Base-by-base conservation (phyloP, 2,888 invertebrate species). In the Onchidella celtica region DNA sequence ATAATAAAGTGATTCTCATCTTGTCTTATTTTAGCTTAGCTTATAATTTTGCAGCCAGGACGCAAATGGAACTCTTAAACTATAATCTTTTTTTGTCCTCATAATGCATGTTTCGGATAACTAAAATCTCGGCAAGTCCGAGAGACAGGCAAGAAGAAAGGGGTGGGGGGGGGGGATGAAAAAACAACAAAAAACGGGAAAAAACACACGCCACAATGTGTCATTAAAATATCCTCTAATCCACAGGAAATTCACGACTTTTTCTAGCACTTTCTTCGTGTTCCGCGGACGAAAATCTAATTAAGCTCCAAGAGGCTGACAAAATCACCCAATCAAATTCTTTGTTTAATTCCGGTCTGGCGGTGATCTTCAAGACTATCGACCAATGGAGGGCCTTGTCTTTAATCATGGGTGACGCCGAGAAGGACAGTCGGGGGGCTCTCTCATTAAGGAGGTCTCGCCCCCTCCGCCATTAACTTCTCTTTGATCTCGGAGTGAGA, bases 261-360 rank as follows among this genome's bases (percentile, higher is more conserved):
- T 40, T 17, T 29, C 27, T 27, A 47, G 21, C 70, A 55, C 32
- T 47, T 47, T 70, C 40, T 55, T 11, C 9, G 29, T 47, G 40
- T 6, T 57, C 47, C 59, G 34, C 11, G 14, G 36, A 59, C 36
- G 61, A 74, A 74, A 74, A 74, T 63, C 61, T 74, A 63, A 74
- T 74, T 74, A 74, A 24, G 38, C 21, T 27, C 17, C 38, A 74
- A 74, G 74, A 63, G 61, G 74, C 61, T 74, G 74, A 36, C 74
- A 74, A 74, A 74, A 74, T 74, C 74, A 74, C 29, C 63, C 74
- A 74, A 74, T 74, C 74, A 74, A 63, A 74, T 63, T 63, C 74
- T 74, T 74, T 74, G 74, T 74, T n/a, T 29, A 38, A 74, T 38
- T 38, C 38, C 24, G 63, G 36, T 36, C 29, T n/a, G 74, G 40